These are phyloP conservation scores for Tylochromis polylepis DNA, from an alignment of 2,113 vertebrate genomes.

Conservation along the genomic window DNA sequence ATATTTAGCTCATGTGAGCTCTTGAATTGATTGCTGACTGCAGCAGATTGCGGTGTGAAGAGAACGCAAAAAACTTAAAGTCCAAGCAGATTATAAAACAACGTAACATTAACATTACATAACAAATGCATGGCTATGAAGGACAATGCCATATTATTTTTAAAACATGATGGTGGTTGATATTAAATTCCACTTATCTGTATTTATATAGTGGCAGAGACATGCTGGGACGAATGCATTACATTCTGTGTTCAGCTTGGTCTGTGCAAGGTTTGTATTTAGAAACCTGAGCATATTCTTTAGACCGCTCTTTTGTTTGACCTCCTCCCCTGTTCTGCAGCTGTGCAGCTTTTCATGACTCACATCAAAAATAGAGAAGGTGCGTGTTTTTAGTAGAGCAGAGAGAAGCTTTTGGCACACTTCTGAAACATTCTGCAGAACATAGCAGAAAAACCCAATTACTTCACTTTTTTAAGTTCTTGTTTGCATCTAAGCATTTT, in stretches of 20 bases:
- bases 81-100: neutral
- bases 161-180: neutral
- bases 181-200: neutral
- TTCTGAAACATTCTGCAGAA: neutral
- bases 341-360: neutral
- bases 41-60: neutral
- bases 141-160: neutral
- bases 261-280: neutral
- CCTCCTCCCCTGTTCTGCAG: neutral
- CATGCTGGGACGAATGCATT: neutral
- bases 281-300: neutral
- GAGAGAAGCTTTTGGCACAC: neutral
- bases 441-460: neutral
- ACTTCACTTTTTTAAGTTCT: neutral
- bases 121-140: neutral
- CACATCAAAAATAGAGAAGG: neutral
- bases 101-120: neutral
- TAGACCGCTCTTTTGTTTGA: neutral
- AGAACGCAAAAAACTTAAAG: neutral
- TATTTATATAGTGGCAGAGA: neutral
- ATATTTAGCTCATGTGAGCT: neutral
- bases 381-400: neutral
- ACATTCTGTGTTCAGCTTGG: neutral
- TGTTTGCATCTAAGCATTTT: neutral
- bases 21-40: neutral